Conservation (phyloP, 2,113 vertebrate genomes). For the Protobothrops mucrosquamatus region DNA sequence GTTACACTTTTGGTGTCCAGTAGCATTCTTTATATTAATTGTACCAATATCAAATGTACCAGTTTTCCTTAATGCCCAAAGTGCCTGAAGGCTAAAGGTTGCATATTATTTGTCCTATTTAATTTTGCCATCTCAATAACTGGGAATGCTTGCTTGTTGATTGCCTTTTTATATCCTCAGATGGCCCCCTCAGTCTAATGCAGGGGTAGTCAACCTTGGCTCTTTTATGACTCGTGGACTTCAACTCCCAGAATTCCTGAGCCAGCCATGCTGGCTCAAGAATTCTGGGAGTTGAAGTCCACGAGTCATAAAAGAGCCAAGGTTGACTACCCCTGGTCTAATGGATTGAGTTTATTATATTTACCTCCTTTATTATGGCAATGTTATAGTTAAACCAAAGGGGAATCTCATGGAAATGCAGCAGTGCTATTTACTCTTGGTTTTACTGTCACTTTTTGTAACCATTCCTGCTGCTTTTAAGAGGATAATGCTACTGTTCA, state of each 20-base stretch:
- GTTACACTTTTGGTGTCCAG: background rate
- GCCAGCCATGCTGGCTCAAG: too few relatives aligned
- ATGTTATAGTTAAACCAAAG: constrained; percentile 16
- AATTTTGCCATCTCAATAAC: constrained; percentile 51
- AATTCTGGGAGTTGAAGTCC: too few relatives aligned
- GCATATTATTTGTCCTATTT: constrained; percentile 55
- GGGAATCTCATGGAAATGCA: background rate
- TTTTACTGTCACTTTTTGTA: background rate
- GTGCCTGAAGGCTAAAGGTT: constrained; percentile 47
- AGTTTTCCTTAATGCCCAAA: background rate
- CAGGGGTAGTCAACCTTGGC: too few relatives aligned
- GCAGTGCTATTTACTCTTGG: background rate
- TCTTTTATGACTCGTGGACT: too few relatives aligned
- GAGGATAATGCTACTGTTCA: background rate
- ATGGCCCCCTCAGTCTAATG: constrained; percentile 36
- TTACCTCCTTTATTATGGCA: constrained; percentile 47
- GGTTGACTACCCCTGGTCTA: too few relatives aligned
- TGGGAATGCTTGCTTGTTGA: constrained; percentile 61
- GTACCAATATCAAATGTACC: background rate
- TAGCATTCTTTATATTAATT: background rate
- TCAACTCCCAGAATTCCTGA: too few relatives aligned
- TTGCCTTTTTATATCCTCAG: constrained; percentile 47
- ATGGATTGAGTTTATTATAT: constrained; percentile 41
- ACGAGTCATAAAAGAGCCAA: too few relatives aligned
- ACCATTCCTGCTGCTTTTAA: background rate